Conservation (phyloP, 2,113 vertebrate species). For the Dendropsophus ebraccatus region DNA sequence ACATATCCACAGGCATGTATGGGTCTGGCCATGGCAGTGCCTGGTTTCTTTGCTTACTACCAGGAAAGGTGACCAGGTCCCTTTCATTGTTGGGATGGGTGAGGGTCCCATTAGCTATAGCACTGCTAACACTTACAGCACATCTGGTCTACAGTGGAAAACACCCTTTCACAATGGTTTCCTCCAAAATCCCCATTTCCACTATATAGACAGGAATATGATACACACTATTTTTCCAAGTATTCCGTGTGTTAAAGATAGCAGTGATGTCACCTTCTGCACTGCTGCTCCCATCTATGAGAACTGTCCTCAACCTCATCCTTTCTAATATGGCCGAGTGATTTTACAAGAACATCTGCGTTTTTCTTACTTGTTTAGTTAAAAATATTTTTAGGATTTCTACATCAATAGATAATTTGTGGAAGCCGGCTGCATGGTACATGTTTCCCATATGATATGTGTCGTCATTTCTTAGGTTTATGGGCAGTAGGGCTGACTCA, state of each 20-base stretch:
- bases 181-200: neutral
- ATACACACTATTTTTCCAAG: neutral
- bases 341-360: neutral
- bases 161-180: neutral
- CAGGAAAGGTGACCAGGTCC: no score
- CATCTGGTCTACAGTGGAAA: neutral
- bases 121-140: no score
- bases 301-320: neutral
- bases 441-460: neutral
- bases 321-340: neutral
- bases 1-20: no score
- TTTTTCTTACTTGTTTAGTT: neutral
- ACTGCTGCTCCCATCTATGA: neutral
- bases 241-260: neutral
- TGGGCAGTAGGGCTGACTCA: slow-evolving; percentile 10
- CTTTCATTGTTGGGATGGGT: no score
- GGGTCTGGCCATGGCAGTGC: no score
- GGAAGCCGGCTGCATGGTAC: neutral
- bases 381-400: neutral
- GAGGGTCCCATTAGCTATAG: no score
- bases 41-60: no score
- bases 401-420: neutral
- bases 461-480: neutral
- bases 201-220: neutral
- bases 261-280: neutral